Evolutionary conservation across 1,140 invertebrate species (phyloP).

Genomic region (Drosophila persimilis): DNA sequence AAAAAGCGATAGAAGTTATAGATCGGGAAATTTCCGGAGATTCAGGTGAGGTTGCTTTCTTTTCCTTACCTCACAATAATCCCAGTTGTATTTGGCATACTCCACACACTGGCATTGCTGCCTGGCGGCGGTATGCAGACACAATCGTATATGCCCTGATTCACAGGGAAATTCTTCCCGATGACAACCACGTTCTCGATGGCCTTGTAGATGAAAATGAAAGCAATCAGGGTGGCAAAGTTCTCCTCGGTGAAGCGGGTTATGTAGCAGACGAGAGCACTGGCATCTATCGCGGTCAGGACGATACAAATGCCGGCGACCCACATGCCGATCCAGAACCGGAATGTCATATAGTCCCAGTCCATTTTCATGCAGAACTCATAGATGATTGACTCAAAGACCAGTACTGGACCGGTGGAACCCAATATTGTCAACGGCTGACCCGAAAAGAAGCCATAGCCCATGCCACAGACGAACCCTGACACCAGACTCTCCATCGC

Average conservation of each 20-base stretch:
- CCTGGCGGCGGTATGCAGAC: slow-evolving; percentile 85
- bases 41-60: no score
- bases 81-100: slow-evolving; percentile 87
- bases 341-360: slow-evolving; percentile 97
- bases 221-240: slow-evolving; percentile 98
- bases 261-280: slow-evolving; percentile 99
- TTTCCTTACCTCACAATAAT: slow-evolving; percentile 86
- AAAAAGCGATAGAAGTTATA: slow-evolving; percentile 44
- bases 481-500: slow-evolving; percentile 98
- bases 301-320: slow-evolving; percentile 92
- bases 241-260: slow-evolving; percentile 99
- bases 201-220: slow-evolving; percentile 99
- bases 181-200: slow-evolving; percentile 93
- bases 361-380: slow-evolving; percentile 94
- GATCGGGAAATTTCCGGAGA: not conserved
- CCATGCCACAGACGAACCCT: slow-evolving; percentile 96
- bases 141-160: slow-evolving; percentile 86
- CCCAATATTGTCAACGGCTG: slow-evolving; percentile 99
- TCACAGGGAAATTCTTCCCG: slow-evolving; percentile 91
- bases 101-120: slow-evolving; percentile 82
- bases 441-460: slow-evolving; percentile 98
- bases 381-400: slow-evolving; percentile 98
- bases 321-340: slow-evolving; percentile 98
- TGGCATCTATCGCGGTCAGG: slow-evolving; percentile 97
- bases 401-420: slow-evolving; percentile 98